Evolutionary conservation across 2,797 vertebrate genomes (phyloP), one percentile per base, ranked within the genome.

Genomic region (Sciaenops ocellatus): DNA sequence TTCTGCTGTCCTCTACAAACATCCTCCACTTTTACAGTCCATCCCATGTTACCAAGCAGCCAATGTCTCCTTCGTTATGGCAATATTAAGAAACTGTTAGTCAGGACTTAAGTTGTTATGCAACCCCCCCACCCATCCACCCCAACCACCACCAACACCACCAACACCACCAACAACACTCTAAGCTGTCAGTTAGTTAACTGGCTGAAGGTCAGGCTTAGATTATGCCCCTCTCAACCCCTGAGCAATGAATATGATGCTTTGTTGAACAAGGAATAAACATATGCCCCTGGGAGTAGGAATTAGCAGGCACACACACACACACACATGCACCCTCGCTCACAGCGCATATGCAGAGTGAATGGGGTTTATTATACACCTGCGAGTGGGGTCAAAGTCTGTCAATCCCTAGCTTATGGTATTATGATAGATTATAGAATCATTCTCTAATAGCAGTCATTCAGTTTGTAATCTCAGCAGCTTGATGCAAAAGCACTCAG

Each of bases 351-450:
- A 96, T 95, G 92, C 90, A 89, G 87, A 84, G 85, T 97, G 91
- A 96, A 98, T 96, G 93, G 95, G 94, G 93, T 94, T 96, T 96
- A 97, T 98, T 97, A 97, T 97, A 93, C 91, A 98, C 96, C 97
- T 97, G 96, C 24, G 76, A 79, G 76, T 95, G 93, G 96, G 97
- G 97, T 97, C 97, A 97, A 97, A 97, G 97, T 98, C 97, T 97
- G 94, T 95, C 95, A 96, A 96, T 95, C 96, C 95, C 93, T 92
- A 94, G 97, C 93, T 99, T 97, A 98, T 95, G 91, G 96, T 96
- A 96, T 98, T 97, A 98, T 94, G 93, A 95, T 96, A 96, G 96
- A 97, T 99, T 97, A 97, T 96, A 96, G 96, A 97, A 98, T 97
- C 96, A 97, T 93, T 97, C 96, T 94, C 96, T 97, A 96, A 95